Evolutionary conservation across 2,888 invertebrate species (phyloP).

Genomic region (Spodoptera picta): DNA sequence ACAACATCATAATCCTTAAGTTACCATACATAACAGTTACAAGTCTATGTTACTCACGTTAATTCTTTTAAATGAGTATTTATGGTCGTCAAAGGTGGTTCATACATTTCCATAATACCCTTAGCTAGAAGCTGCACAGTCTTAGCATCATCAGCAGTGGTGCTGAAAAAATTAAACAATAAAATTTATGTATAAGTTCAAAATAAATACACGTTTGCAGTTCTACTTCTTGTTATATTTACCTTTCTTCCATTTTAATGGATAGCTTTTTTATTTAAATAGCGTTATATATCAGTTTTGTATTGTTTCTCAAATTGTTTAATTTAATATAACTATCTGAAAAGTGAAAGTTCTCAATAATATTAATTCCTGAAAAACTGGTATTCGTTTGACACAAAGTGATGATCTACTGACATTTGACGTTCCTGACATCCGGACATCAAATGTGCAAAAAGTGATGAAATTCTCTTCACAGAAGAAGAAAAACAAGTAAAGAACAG

Average conservation of each 20-base stretch:
- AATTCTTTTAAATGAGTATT: slow-evolving; percentile 83
- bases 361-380: not conserved
- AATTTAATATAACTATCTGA: not conserved
- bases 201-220: slow-evolving; percentile 8
- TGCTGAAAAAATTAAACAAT: slow-evolving; percentile 23
- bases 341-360: slow-evolving; percentile 13
- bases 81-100: slow-evolving; percentile 82
- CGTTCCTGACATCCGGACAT: not conserved
- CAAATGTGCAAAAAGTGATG: too few relatives aligned
- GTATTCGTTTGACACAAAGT: slow-evolving; percentile 12
- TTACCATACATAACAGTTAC: too few relatives aligned
- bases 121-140: slow-evolving; percentile 77
- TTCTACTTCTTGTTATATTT: slow-evolving; percentile 10
- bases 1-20: too few relatives aligned
- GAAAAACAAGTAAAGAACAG: too few relatives aligned
- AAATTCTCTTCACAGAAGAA: too few relatives aligned
- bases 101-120: slow-evolving; percentile 82
- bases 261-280: not conserved
- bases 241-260: slow-evolving; percentile 24
- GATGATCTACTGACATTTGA: slow-evolving; percentile 26
- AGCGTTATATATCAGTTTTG: too few relatives aligned
- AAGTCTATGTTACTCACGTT: slow-evolving; percentile 73
- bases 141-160: slow-evolving; percentile 69
- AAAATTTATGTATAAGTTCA: not conserved
- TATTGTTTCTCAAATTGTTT: too few relatives aligned